Conservation (phyloP, 2,797 vertebrate species). For the Cygnus olor region DNA sequence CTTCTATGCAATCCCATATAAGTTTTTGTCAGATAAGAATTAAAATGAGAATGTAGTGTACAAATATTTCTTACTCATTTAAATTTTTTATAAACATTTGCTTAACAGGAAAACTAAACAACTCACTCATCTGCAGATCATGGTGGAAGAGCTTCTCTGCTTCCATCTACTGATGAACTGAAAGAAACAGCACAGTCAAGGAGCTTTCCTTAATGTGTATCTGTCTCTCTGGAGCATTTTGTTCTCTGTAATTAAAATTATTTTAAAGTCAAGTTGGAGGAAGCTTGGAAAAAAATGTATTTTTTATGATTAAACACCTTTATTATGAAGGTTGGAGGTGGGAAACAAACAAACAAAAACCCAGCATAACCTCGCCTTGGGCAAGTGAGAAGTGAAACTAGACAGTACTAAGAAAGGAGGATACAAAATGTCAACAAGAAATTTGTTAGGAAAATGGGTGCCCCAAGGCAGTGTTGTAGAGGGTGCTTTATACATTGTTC, state of each 20-base stretch:
- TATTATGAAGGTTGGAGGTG: neutral
- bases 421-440: neutral
- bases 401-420: neutral
- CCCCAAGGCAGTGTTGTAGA: neutral
- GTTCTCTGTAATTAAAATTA: neutral
- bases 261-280: neutral
- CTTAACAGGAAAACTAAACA: neutral
- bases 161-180: neutral
- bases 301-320: neutral
- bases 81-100: neutral
- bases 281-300: neutral
- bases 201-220: neutral
- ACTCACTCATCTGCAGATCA: neutral
- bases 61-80: slow-evolving; percentile 11
- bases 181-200: neutral
- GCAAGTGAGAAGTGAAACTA: neutral
- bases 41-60: slow-evolving; percentile 44
- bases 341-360: neutral
- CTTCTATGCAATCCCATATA: neutral
- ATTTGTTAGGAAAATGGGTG: neutral
- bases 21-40: slow-evolving; percentile 42
- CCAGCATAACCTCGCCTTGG: neutral
- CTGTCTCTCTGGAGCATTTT: neutral
- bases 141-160: neutral
- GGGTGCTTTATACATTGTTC: neutral